phyloP scores from a whole-genome alignment of 2,113 vertebrate genomes.

The Calyptomena viridis region DNA sequence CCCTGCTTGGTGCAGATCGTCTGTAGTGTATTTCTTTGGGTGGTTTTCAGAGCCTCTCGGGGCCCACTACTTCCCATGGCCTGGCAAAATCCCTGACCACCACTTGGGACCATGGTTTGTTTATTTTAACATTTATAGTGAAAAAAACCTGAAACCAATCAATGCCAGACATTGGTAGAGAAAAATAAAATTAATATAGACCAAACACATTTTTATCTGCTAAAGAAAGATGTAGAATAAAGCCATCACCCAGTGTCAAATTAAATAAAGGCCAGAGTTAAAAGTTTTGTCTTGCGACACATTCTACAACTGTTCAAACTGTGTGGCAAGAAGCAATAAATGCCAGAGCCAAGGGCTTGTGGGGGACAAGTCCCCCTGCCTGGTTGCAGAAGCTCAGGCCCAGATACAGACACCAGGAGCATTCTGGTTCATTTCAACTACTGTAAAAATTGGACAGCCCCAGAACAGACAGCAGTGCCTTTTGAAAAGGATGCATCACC shows the following conservation, averaged over 20 bases:
- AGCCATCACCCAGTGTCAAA: conserved; percentile 5
- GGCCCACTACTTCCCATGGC: conserved; percentile 36
- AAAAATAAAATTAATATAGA: conserved; percentile 32
- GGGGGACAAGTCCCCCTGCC: neutral
- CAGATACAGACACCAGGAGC: neutral
- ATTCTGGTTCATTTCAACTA: neutral
- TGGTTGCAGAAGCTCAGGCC: neutral
- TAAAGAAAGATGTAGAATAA: conserved; percentile 35
- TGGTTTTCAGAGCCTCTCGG: conserved; percentile 44
- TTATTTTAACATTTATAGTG: conserved; percentile 55
- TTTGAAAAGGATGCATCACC: neutral
- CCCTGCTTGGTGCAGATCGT: conserved; percentile 22
- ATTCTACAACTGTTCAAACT: conserved; percentile 19
- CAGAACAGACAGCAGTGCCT: neutral
- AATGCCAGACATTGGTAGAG: conserved; percentile 33
- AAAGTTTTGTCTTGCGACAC: conserved; percentile 13
- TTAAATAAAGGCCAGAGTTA: conserved; percentile 30
- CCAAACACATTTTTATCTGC: neutral
- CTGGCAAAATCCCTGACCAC: conserved; percentile 62
- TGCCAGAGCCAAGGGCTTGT: neutral
- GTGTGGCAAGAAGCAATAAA: conserved; percentile 30
- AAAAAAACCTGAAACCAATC: neutral
- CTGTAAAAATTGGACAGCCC: neutral
- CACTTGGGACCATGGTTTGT: conserved; percentile 29
- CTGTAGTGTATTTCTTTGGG: conserved; percentile 32